Conservation (phyloP, 2,797 vertebrate species). For the Aratinga solstitialis region DNA sequence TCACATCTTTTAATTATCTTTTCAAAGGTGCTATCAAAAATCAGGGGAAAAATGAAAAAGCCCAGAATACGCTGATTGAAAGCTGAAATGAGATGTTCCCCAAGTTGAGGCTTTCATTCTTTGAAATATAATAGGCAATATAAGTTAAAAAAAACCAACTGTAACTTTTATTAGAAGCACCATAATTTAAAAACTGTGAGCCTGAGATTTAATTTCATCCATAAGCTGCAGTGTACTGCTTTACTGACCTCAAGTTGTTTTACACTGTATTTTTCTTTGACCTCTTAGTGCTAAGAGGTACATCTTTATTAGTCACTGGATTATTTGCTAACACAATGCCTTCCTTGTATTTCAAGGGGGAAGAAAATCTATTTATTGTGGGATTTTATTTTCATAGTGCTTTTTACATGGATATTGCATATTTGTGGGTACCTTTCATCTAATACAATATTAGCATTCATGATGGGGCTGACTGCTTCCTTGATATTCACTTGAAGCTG, state of each 20-base stretch:
- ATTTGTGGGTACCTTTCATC: not conserved
- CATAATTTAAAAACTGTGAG: not conserved
- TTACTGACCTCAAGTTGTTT: not conserved
- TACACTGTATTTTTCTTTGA: not conserved
- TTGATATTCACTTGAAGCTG: not conserved
- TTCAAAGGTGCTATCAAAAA: not conserved
- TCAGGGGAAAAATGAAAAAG: not conserved
- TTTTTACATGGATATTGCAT: not conserved
- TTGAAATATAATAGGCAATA: conserved; percentile 12
- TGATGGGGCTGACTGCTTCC: not conserved
- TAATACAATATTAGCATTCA: not conserved
- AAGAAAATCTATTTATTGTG: conserved; percentile 25
- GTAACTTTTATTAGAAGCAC: not conserved
- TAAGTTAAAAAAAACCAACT: not conserved
- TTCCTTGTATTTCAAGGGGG: not conserved
- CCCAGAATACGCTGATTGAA: not conserved
- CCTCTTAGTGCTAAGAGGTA: not conserved
- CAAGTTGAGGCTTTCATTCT: not conserved
- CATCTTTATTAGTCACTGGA: not conserved
- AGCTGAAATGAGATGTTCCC: not conserved
- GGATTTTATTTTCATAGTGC: not conserved
- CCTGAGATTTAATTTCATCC: conserved; percentile 15
- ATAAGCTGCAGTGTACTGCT: not conserved
- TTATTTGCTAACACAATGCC: conserved; percentile 1
- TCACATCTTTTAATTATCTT: conserved; percentile 40